Evolutionary conservation across 2,888 invertebrate species (phyloP).

Genomic region (Lamproptera curius): DNA sequence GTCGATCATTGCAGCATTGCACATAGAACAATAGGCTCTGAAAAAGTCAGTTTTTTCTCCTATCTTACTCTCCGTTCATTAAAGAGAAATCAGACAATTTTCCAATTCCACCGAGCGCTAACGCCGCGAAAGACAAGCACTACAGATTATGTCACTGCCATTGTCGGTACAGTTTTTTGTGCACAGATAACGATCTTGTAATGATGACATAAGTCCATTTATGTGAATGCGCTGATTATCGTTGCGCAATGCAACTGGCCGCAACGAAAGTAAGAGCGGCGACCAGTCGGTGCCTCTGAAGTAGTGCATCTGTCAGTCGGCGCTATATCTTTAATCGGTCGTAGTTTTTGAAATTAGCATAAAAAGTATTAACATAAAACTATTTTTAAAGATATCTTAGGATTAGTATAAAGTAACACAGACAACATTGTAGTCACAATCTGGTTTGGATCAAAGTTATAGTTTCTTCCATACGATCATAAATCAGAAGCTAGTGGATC

Average conservation of each 20-base stretch:
- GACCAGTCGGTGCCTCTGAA: conserved; percentile 41
- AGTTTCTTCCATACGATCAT: too few species aligned
- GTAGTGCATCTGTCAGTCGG: conserved; percentile 21
- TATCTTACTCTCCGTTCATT: neutral
- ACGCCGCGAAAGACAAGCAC: conserved; percentile 16
- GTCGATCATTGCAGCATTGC: too few species aligned
- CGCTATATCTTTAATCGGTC: too few species aligned
- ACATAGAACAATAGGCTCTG: neutral
- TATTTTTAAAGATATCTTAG: too few species aligned
- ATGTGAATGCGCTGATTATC: conserved; percentile 43
- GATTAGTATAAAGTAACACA: too few species aligned
- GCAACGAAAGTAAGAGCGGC: conserved; percentile 63
- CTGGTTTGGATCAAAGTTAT: too few species aligned
- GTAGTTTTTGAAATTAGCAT: too few species aligned
- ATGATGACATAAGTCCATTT: conserved; percentile 45
- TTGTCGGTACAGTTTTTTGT: conserved; percentile 27
- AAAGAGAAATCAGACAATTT: conserved; percentile 10
- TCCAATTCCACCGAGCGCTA: neutral
- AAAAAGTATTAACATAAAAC: too few species aligned
- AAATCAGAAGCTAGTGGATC: too few species aligned
- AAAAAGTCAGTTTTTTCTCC: too few species aligned
- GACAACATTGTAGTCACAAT: too few species aligned
- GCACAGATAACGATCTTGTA: conserved; percentile 24
- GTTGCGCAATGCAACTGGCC: conserved; percentile 55
- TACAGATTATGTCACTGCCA: conserved; percentile 34